Percentiles rank a stretch among this genome's conserved stretches.
These are phyloP conservation scores for Balaeniceps rex DNA, from an alignment of 2,113 vertebrate genomes.

Conservation along the genomic window DNA sequence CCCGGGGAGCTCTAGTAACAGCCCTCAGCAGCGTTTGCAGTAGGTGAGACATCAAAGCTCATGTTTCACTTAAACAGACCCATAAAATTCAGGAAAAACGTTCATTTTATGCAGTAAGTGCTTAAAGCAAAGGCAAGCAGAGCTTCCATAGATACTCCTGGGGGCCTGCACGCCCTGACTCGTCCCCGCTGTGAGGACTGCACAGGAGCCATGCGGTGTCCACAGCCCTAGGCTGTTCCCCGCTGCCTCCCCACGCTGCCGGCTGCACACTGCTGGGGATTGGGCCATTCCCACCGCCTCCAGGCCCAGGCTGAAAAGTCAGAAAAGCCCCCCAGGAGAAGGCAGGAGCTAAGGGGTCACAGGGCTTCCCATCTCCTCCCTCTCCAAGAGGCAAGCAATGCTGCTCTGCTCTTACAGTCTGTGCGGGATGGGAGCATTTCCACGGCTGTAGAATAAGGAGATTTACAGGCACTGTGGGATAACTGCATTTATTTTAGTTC, in stretches of 20 bases:
- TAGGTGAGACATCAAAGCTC: background rate
- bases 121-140: background rate
- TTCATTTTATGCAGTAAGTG: background rate
- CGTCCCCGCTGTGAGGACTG: background rate
- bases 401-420: background rate
- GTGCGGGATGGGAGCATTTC: background rate
- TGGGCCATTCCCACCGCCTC: background rate
- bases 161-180: rapidly evolving
- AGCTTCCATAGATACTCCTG: background rate
- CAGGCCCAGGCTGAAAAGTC: background rate
- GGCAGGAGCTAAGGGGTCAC: background rate
- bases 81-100: background rate
- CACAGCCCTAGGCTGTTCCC: background rate
- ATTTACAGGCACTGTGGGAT: background rate
- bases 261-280: rapidly evolving
- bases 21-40: background rate
- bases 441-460: background rate
- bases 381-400: background rate
- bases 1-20: background rate
- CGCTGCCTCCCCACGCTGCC: rapidly evolving
- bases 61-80: background rate
- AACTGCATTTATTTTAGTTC: background rate
- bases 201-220: background rate
- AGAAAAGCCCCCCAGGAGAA: background rate
- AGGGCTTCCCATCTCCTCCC: background rate